Base-by-base conservation (phyloP, 2,797 vertebrate genomes). In the Leptatherina wallacei region DNA sequence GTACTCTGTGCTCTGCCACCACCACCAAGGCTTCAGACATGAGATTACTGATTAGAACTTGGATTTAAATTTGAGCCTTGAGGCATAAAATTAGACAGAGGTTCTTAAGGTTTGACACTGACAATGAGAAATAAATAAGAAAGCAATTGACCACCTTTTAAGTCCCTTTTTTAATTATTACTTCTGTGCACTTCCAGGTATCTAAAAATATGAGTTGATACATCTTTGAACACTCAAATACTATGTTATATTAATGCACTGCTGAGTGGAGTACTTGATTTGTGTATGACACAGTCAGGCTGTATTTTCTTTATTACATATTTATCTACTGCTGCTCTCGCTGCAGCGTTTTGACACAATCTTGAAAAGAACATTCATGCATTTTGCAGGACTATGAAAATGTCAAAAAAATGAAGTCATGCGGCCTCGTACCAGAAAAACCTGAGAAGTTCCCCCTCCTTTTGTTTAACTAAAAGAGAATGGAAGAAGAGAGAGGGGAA, bases 401-500 rank as follows among this genome's bases (percentile, higher is more conserved):
- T 85, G 78, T 73, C 16, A 8, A 64, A 71, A 81, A 38, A 75
- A 90, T 70, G 78, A 92, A 49, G 42, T 92, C 83, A 87, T 77
- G 85, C 95, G 91, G 93, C 92, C 92, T 93, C 78, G 93, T 95
- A 96, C 94, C 94, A 96, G 96, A 97, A 97, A 98, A 98, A 96
- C 94, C 96, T 97, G 95, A 94, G 94, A 96, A 95, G 92, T 93
- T 92, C 77, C 85, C 73, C 78, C 89, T 90, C 84, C 77, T 86
- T 88, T 87, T 83, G 66, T 89, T 93, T 89, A 77, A 85, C 76
- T 85, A 3, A 4, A 84, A 75, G 75, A 88, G 79, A 85, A 65
- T 74, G 56, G 76, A 69, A 38, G 33, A 85, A 36, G 59, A 67
- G 56, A 67, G 56, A 61, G 36, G 10, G 40, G 32, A 64, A 73